Conservation (phyloP, 2,888 invertebrate species). For the Linyphia triangularis region DNA sequence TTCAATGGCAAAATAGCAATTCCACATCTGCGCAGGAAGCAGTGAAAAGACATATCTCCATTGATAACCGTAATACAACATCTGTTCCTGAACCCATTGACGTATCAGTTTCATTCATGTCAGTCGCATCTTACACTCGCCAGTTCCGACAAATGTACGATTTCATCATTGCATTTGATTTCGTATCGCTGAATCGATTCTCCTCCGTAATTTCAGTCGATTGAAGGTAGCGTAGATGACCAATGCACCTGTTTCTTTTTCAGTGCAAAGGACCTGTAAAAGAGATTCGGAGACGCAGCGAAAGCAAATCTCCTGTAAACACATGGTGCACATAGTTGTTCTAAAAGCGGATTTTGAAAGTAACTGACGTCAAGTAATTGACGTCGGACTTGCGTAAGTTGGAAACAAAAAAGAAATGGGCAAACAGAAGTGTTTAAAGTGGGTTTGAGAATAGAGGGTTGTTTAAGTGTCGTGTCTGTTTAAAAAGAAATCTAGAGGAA, state of each 20-base stretch:
- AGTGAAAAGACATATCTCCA: neutral
- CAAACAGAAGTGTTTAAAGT: constrained; percentile 37
- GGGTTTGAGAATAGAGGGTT: constrained; percentile 24
- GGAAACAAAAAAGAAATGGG: constrained; percentile 33
- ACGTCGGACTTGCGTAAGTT: constrained; percentile 61
- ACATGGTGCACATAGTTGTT: constrained; percentile 12
- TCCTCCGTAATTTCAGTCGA: neutral
- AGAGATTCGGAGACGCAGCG: neutral
- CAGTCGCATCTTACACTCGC: neutral
- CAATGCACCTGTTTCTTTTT: constrained; percentile 19
- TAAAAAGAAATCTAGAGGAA: neutral
- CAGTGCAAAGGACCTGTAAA: neutral
- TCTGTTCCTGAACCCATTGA: neutral
- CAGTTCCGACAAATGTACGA: neutral
- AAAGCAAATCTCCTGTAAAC: constrained; percentile 27
- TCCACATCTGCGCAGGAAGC: neutral
- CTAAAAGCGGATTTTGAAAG: constrained; percentile 57
- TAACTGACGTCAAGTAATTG: constrained; percentile 60
- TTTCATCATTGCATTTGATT: neutral
- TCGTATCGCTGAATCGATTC: neutral
- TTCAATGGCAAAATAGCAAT: neutral
- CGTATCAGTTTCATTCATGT: neutral
- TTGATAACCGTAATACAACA: neutral
- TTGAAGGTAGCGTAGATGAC: neutral
- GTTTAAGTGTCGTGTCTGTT: neutral